Evolutionary conservation across 2,113 vertebrate species (phyloP).

Genomic region (Anguilla rostrata): DNA sequence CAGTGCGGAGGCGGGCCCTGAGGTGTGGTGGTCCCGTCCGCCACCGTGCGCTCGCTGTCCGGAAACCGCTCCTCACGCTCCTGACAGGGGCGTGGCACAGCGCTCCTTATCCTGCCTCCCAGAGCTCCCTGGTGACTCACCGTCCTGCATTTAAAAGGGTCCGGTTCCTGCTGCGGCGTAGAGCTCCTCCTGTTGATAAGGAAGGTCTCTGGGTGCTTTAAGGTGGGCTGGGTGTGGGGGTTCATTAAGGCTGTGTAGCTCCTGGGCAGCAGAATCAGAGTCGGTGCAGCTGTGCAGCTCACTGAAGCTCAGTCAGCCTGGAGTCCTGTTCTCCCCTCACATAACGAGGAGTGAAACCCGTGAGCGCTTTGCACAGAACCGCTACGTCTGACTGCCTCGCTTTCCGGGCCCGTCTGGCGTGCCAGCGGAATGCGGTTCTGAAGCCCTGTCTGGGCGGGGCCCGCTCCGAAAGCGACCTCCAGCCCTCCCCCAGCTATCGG

Average conservation of each 20-base stretch:
- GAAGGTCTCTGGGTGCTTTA: neutral
- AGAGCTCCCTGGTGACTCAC: no score
- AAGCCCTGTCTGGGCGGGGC: neutral
- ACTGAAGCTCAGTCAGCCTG: neutral
- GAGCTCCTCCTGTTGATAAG: neutral
- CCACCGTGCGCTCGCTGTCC: no score
- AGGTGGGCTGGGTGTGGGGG: neutral
- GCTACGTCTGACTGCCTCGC: neutral
- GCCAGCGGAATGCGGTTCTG: neutral
- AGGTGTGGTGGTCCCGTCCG: no score
- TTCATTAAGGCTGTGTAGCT: neutral
- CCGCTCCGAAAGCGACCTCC: neutral
- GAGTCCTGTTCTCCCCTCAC: neutral
- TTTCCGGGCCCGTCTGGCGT: no score
- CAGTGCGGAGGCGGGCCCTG: neutral
- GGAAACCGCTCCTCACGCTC: no score
- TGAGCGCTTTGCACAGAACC: neutral
- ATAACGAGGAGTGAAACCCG: neutral
- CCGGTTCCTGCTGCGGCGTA: no score
- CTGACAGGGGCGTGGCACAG: no score
- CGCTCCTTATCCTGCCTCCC: no score
- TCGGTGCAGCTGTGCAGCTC: neutral
- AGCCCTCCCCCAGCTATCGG: neutral
- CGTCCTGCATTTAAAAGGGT: no score
- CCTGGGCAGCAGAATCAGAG: neutral